These are phyloP conservation scores for Aphelocoma coerulescens DNA, from an alignment of 2,113 vertebrate genomes.

Conservation along the genomic window DNA sequence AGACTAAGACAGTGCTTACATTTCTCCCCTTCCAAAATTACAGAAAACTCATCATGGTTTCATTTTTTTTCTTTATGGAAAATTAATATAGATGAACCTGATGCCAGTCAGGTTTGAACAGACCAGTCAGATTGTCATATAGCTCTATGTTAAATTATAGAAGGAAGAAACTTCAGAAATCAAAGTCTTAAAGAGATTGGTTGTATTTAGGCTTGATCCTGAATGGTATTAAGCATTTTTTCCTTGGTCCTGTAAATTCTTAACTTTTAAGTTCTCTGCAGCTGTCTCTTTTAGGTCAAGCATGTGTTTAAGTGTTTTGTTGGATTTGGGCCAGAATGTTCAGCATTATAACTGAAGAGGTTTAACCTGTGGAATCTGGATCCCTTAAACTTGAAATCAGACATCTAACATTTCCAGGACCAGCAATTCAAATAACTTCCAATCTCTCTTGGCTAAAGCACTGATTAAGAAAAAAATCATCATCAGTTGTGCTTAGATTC, in stretches of 20 bases:
- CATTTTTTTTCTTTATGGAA: background rate
- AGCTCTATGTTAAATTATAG: background rate
- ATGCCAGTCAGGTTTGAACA: background rate
- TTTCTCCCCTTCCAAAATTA: background rate
- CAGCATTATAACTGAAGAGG: background rate
- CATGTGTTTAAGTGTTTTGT: slow-evolving; percentile 38
- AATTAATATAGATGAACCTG: background rate
- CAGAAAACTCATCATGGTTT: background rate
- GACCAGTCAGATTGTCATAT: background rate
- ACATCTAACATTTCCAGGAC: slow-evolving; percentile 10
- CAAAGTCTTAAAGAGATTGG: background rate
- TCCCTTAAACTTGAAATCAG: slow-evolving; percentile 17
- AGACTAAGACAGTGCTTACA: background rate
- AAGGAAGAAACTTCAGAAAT: background rate
- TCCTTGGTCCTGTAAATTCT: background rate
- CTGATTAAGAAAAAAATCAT: slow-evolving; percentile 26
- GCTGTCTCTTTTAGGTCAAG: slow-evolving; percentile 26
- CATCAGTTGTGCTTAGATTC: background rate
- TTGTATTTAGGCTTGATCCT: background rate
- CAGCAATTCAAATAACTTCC: slow-evolving; percentile 22
- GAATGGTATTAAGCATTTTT: background rate
- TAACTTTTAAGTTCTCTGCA: slow-evolving; percentile 12
- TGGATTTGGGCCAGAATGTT: slow-evolving; percentile 28
- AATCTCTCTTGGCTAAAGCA: background rate
- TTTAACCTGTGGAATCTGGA: slow-evolving; percentile 36